A percentile compares a stretch with the other conserved stretches of the same genome.
phyloP scores from a whole-genome alignment of 2,888 invertebrate species.

The Plutella xylostella region DNA sequence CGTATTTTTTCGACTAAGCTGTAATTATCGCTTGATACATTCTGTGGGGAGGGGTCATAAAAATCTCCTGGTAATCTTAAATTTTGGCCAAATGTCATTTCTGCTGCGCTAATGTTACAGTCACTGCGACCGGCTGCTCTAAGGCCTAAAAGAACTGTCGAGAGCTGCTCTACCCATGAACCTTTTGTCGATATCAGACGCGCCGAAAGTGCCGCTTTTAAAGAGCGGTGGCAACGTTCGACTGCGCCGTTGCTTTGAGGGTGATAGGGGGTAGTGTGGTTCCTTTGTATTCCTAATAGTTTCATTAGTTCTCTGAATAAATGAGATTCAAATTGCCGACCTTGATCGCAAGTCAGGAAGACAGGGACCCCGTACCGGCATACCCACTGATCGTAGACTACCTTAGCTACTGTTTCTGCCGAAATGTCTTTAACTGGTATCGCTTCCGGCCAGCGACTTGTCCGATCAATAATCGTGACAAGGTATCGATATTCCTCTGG shows the following conservation, averaged over 20 bases:
- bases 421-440: constrained; percentile 21
- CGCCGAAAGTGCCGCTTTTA: constrained; percentile 14
- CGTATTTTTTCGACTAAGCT: constrained; percentile 3
- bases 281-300: constrained; percentile 9
- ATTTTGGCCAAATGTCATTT: background rate
- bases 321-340: constrained; percentile 30
- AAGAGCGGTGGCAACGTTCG: constrained; percentile 16
- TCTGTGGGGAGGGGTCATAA: background rate
- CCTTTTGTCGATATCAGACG: background rate
- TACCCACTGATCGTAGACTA: constrained; percentile 19
- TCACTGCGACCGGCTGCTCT: constrained; percentile 1
- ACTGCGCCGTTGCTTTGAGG: constrained; percentile 17
- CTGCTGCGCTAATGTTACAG: constrained; percentile 2
- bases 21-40: background rate
- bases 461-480: constrained; percentile 16
- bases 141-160: constrained; percentile 23
- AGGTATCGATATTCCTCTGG: background rate
- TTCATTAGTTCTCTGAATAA: constrained; percentile 24
- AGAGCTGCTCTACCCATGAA: constrained; percentile 22
- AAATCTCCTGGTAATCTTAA: constrained; percentile 7
- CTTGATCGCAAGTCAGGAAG: constrained; percentile 28
- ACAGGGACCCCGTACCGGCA: constrained; percentile 13
- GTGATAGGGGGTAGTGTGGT: constrained; percentile 16
- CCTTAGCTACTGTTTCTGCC: constrained; percentile 20
- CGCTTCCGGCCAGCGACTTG: constrained; percentile 20